These are phyloP conservation scores for Cordilura impudica DNA, from an alignment of 2,888 invertebrate genomes.

Conservation along the genomic window DNA sequence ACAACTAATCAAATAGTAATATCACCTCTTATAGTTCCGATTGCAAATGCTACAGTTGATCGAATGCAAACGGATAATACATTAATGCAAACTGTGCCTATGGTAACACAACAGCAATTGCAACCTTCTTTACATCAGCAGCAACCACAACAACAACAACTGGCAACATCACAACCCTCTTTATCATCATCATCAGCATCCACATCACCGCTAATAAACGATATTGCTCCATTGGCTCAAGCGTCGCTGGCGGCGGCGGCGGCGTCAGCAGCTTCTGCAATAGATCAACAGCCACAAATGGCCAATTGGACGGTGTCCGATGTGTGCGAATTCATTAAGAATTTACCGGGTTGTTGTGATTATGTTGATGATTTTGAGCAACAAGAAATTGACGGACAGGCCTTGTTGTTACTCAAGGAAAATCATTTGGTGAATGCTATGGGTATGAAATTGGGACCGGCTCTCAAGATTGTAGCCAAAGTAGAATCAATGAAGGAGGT, in stretches of 20 bases:
- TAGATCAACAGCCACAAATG: slow-evolving; percentile 72
- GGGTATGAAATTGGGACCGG: slow-evolving; percentile 96
- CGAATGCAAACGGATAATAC: slow-evolving; percentile 67
- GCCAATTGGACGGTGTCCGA: slow-evolving; percentile 85
- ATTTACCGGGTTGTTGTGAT: slow-evolving; percentile 92
- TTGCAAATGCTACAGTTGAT: slow-evolving; percentile 54
- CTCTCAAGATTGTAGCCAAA: slow-evolving; percentile 95
- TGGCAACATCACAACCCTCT: slow-evolving; percentile 25
- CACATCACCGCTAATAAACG: slow-evolving; percentile 17
- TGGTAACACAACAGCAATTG: slow-evolving; percentile 10
- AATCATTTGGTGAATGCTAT: slow-evolving; percentile 96
- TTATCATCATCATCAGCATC: slow-evolving; percentile 8
- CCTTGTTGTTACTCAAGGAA: slow-evolving; percentile 92
- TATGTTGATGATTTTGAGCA: slow-evolving; percentile 96
- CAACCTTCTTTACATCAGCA: slow-evolving; percentile 26
- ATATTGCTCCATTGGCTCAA: slow-evolving; percentile 15
- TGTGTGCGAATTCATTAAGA: slow-evolving; percentile 92
- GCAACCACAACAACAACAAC: neutral
- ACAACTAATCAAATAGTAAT: slow-evolving; percentile 22
- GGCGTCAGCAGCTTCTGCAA: slow-evolving; percentile 5
- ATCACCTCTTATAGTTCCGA: slow-evolving; percentile 20
- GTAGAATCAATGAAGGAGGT: slow-evolving; percentile 86
- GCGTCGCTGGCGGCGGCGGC: neutral
- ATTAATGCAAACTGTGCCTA: slow-evolving; percentile 42
- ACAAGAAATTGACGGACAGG: slow-evolving; percentile 98